Percentiles rank a stretch among this genome's conserved stretches.
Conservation (phyloP, 92 coral and sea anemone genomes). For the Zoanthus solanderi region DNA sequence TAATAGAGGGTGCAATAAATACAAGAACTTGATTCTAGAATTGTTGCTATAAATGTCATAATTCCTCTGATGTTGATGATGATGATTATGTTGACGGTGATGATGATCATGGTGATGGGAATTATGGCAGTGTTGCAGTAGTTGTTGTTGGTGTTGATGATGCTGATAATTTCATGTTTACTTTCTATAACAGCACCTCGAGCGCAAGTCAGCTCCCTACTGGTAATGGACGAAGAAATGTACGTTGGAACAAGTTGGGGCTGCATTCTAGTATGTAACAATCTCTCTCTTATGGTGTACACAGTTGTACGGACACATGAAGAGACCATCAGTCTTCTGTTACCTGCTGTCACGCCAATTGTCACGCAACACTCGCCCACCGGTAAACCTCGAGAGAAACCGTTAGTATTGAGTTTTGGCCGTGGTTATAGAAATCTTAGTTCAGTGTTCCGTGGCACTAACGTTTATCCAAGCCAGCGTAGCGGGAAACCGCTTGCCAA, state of each 20-base stretch:
- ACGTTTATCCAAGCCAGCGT: slow-evolving; percentile 84
- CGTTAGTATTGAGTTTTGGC: slow-evolving; percentile 93
- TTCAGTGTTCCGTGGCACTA: slow-evolving; percentile 81
- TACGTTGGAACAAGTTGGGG: slow-evolving; percentile 98
- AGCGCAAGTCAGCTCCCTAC: slow-evolving; percentile 93
- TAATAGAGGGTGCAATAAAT: no score
- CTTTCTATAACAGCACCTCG: slow-evolving; percentile 69
- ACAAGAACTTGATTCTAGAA: no score
- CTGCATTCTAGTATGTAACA: slow-evolving; percentile 92
- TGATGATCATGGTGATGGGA: neutral
- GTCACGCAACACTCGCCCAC: slow-evolving; percentile 61
- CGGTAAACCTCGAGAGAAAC: slow-evolving; percentile 68
- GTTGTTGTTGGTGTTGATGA: no score
- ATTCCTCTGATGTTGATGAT: neutral
- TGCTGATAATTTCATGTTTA: neutral
- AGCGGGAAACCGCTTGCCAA: slow-evolving; percentile 80
- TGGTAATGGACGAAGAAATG: slow-evolving; percentile 91
- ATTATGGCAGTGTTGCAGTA: neutral
- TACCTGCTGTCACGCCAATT: slow-evolving; percentile 87
- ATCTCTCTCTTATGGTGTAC: slow-evolving; percentile 84
- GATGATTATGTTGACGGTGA: neutral
- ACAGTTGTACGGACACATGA: slow-evolving; percentile 94
- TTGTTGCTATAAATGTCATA: no score
- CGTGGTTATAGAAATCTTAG: slow-evolving; percentile 96
- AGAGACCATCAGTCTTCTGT: slow-evolving; percentile 77